Conservation (phyloP, 1,140 invertebrate species). For the Drosophila setifemur region DNA sequence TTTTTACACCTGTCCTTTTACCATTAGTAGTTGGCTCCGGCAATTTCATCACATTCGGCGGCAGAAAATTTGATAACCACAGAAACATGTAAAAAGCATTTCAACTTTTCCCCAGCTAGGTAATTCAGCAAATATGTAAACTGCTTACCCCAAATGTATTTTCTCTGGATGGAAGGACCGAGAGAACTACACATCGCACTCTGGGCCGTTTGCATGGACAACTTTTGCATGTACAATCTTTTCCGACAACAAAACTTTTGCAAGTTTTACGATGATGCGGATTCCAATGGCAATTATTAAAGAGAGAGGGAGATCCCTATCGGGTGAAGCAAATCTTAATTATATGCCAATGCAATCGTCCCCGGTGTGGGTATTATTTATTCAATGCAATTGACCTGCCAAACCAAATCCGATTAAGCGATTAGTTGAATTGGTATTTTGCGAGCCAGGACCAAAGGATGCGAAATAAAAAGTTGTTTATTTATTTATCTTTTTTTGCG, state of each 20-base stretch:
- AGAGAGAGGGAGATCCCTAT: neutral
- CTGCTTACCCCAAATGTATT: slow-evolving; percentile 19
- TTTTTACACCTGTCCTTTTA: slow-evolving; percentile 24
- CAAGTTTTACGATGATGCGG: slow-evolving; percentile 28
- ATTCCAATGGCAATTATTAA: slow-evolving; percentile 25
- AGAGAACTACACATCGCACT: slow-evolving; percentile 33
- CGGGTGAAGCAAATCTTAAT: neutral
- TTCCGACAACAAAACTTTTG: slow-evolving; percentile 55
- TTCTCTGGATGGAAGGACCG: neutral
- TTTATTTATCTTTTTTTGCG: slow-evolving; percentile 7
- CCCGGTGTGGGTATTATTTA: slow-evolving; percentile 4
- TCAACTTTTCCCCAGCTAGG: slow-evolving; percentile 46
- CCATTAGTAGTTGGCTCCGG: slow-evolving; percentile 9
- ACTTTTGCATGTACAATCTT: slow-evolving; percentile 62
- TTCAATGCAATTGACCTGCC: slow-evolving; percentile 29
- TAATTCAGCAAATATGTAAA: slow-evolving; percentile 32
- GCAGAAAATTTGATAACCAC: slow-evolving; percentile 49
- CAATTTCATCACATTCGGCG: slow-evolving; percentile 17
- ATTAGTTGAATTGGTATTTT: slow-evolving; percentile 31
- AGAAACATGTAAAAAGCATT: slow-evolving; percentile 73
- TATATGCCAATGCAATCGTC: neutral
- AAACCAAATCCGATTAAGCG: slow-evolving; percentile 25
- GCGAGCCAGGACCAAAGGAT: neutral
- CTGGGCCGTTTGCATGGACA: slow-evolving; percentile 42
- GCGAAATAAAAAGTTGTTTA: slow-evolving; percentile 1